Percentiles rank a stretch among this genome's conserved stretches.
Conservation (phyloP, 2,797 vertebrate species). For the Morus bassanus region DNA sequence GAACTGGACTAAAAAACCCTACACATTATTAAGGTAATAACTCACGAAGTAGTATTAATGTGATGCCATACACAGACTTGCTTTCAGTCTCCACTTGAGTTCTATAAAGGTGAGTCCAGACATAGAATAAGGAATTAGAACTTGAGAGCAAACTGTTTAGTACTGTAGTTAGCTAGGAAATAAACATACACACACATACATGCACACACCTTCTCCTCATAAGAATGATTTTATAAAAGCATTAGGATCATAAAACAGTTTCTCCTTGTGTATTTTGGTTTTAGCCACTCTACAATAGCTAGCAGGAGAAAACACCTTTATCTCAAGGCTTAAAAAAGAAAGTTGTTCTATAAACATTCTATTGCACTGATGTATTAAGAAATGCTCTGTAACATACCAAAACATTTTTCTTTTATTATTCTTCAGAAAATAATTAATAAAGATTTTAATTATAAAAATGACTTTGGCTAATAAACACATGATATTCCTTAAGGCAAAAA, state of each 20-base stretch:
- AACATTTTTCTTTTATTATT: neutral
- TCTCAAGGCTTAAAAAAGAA: neutral
- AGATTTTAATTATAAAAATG: neutral
- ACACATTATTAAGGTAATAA: neutral
- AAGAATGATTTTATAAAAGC: neutral
- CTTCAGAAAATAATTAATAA: neutral
- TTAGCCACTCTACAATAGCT: neutral
- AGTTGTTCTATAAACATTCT: neutral
- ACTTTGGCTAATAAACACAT: neutral
- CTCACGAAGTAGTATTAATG: neutral
- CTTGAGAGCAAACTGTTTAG: neutral
- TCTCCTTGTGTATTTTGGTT: neutral
- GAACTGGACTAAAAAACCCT: neutral
- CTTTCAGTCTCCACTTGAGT: neutral
- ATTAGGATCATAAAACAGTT: neutral
- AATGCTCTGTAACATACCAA: neutral
- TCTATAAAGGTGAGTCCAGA: neutral
- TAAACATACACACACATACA: neutral
- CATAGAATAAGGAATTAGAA: neutral
- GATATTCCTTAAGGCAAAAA: neutral
- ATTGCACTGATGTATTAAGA: neutral
- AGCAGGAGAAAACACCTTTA: neutral
- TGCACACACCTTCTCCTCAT: accelerated
- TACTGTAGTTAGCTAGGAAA: neutral
- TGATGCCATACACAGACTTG: neutral